Percentiles rank a stretch among this genome's conserved stretches.
Evolutionary conservation across 2,113 vertebrate genomes (phyloP).

Genomic region (Mormoops blainvillei): DNA sequence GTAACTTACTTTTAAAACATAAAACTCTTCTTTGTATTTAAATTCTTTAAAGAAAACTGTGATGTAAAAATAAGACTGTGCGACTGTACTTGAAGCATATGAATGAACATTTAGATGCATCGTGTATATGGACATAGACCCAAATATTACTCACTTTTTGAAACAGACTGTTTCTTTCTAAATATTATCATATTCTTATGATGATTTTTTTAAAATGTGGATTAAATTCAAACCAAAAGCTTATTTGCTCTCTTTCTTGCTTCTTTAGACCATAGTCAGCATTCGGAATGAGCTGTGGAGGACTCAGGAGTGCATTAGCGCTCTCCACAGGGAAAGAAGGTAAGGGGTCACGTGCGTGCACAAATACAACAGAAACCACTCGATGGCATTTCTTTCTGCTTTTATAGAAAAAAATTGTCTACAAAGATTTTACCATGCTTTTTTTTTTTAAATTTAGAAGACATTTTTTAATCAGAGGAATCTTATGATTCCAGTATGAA

Average conservation of each 20-base stretch:
- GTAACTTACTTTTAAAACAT: neutral
- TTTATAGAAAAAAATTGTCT: neutral
- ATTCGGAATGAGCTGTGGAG: conserved; percentile 70
- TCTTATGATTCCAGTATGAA: neutral
- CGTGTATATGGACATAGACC: neutral
- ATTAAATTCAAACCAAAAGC: conserved; percentile 28
- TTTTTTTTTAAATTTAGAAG: neutral
- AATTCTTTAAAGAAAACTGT: neutral
- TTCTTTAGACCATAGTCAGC: conserved; percentile 55
- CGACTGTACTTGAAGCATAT: neutral
- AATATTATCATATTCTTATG: neutral
- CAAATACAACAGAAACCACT: neutral
- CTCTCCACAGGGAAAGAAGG: conserved; percentile 74
- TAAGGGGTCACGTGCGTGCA: neutral
- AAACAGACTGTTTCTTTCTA: neutral
- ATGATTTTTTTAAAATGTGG: neutral
- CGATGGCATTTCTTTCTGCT: neutral
- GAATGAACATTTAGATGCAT: neutral
- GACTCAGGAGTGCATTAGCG: conserved; percentile 43
- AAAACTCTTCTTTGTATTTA: neutral
- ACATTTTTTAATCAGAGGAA: neutral
- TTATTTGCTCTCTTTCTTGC: conserved; percentile 29
- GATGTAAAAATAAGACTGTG: neutral
- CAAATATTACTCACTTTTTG: neutral
- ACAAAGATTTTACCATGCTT: neutral